A percentile compares a stretch with the other conserved stretches of the same genome.
These are phyloP conservation scores for Sarcoramphus papa DNA, from an alignment of 2,797 vertebrate genomes.

Conservation along the genomic window DNA sequence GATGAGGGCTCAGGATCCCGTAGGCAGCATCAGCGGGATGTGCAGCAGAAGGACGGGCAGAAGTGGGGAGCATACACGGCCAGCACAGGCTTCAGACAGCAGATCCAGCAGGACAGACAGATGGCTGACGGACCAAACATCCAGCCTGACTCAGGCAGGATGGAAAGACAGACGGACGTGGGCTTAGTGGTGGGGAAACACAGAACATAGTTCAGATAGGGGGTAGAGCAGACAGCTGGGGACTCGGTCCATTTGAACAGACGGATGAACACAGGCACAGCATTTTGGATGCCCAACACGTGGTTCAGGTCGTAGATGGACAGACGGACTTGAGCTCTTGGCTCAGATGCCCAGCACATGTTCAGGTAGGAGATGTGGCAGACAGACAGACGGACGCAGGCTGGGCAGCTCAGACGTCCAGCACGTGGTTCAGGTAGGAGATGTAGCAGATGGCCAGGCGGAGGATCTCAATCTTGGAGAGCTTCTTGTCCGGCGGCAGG, in stretches of 20 bases:
- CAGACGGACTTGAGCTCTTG: not conserved
- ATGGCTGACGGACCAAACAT: not conserved
- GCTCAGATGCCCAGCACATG: not conserved
- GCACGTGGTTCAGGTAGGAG: slow-evolving; percentile 79
- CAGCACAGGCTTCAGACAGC: not conserved
- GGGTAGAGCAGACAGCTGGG: not conserved
- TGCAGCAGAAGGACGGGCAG: not conserved
- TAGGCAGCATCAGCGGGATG: not conserved
- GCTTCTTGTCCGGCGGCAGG: slow-evolving; percentile 78
- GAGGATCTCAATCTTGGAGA: slow-evolving; percentile 80
- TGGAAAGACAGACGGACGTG: not conserved
- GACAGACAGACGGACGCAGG: not conserved
- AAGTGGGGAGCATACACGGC: not conserved
- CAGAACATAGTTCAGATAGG: not conserved
- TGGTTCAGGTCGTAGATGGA: not conserved
- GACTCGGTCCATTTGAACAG: not conserved
- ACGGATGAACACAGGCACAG: not conserved
- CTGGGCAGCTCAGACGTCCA: slow-evolving; percentile 69
- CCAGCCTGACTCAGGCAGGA: slow-evolving; percentile 58
- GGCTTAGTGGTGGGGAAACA: not conserved
- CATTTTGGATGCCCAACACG: not conserved
- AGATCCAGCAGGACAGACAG: slow-evolving; percentile 8
- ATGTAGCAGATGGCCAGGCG: slow-evolving; percentile 79
- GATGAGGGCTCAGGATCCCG: not conserved
- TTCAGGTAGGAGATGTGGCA: not conserved